Base-by-base conservation (phyloP, 2,797 vertebrate species). In the Diceros bicornis region DNA sequence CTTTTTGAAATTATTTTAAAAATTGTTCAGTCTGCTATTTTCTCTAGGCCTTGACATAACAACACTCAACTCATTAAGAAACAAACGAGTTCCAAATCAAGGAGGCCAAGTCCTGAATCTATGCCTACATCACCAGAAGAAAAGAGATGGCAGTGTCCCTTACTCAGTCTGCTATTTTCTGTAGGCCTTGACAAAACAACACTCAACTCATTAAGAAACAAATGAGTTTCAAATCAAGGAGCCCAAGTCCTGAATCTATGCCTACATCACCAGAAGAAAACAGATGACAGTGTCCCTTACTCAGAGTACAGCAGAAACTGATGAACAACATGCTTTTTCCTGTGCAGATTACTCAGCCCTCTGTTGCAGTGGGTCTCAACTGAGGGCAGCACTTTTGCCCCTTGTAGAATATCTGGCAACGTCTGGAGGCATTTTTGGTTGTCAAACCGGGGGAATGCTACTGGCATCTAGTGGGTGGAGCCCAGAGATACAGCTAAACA, bases 61-160 rank as follows among this genome's bases (percentile, higher is more conserved):
- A 92, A 69, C 12, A 81, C 25, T 90, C 41, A 90, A 72, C 50
- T 62, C 57, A 91, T 41, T 61, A 95, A 69, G 61, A 72, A 88
- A 89, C n/a, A 87, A 87, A 32, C 14, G 23, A 72, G 25, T n/a
- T 91, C 91, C 82, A 92, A 41, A 81, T 77, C 66, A 83, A 91
- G 41, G n/a, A 94, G 37, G 6, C 32, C 17, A 27, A 68, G 3
- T 71, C 18, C 66, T 94, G 14, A 64, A 82, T 57, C n/a, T 66
- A 25, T 37, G 62, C 75, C 41, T 59, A 3, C 52, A 52, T 61
- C 61, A 95, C 32, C 50, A 34, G n/a, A 69, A 84, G 29, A 14
- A 89, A 92, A 81, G 1, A 82, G 18, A 74, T 37, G 64, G 34
- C n/a, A 97, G 25, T 50, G 13, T 68, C 55, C 68, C 34, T 91